Conservation (phyloP, 64 coral and sea anemone genomes). For the Pocillopora damicornis region DNA sequence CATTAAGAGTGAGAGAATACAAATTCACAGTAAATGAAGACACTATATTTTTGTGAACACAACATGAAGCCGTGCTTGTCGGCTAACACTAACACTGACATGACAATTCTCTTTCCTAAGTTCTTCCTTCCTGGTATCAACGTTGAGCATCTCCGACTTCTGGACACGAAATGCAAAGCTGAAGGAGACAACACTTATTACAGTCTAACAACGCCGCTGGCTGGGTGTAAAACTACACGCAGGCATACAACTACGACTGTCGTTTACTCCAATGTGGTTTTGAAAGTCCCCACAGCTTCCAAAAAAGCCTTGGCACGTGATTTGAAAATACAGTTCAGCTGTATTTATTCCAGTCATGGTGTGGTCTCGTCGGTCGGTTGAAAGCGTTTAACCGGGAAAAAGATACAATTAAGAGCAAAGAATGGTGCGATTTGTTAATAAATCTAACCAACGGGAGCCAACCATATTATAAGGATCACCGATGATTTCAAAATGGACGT, state of each 20-base stretch:
- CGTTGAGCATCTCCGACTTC: slow-evolving; percentile 29
- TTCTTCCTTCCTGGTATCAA: slow-evolving; percentile 2
- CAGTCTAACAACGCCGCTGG: slow-evolving; percentile 9
- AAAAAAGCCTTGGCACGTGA: slow-evolving; percentile 12
- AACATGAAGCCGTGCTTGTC: too few relatives aligned
- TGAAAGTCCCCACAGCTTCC: slow-evolving; percentile 9
- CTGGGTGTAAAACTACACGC: slow-evolving; percentile 17
- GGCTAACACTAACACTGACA: too few relatives aligned
- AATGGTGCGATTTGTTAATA: too few relatives aligned
- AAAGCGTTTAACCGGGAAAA: too few relatives aligned
- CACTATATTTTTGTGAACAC: too few relatives aligned
- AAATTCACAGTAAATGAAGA: too few relatives aligned
- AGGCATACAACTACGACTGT: slow-evolving; percentile 9
- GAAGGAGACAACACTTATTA: slow-evolving; percentile 12
- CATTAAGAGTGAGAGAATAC: too few relatives aligned
- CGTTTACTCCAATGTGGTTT: slow-evolving; percentile 39
- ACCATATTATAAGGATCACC: too few relatives aligned
- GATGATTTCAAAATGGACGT: too few relatives aligned
- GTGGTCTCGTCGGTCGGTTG: slow-evolving; percentile 20
- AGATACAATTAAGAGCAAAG: too few relatives aligned
- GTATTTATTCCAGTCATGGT: slow-evolving; percentile 3
- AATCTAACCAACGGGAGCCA: too few relatives aligned
- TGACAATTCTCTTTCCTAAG: slow-evolving; percentile 37
- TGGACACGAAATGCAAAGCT: slow-evolving; percentile 35
- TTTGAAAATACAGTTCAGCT: slow-evolving; percentile 27